These are phyloP conservation scores for Coenobita brevimanus DNA, from an alignment of 1,140 invertebrate genomes.

Conservation along the genomic window DNA sequence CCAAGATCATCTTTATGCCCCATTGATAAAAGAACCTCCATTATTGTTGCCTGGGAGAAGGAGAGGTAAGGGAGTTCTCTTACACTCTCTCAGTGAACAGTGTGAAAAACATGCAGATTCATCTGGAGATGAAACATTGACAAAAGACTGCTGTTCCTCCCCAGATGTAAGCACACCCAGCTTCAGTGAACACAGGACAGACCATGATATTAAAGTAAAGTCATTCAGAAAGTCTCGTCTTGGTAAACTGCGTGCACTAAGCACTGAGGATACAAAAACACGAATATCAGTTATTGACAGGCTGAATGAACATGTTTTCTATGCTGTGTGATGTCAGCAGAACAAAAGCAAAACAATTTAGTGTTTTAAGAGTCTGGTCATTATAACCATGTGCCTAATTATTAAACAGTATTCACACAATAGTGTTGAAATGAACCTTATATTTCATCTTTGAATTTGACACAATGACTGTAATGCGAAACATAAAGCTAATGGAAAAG, in stretches of 20 bases:
- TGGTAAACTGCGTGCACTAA: neutral
- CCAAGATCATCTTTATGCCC: neutral
- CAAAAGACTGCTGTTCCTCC: neutral
- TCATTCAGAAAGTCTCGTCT: constrained; percentile 21
- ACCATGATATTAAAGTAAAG: constrained; percentile 6
- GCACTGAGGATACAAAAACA: constrained; percentile 21
- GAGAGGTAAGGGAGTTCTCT: neutral
- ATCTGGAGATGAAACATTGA: constrained; percentile 14
- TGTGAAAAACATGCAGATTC: constrained; percentile 23
- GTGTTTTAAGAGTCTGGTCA: too few relatives aligned
- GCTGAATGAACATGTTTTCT: constrained; percentile 41
- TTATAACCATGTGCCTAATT: too few relatives aligned
- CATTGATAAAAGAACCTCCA: constrained; percentile 1
- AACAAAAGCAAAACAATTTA: neutral
- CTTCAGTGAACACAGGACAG: neutral
- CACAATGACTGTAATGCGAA: too few relatives aligned
- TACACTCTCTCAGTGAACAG: constrained; percentile 42
- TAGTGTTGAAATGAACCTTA: too few relatives aligned
- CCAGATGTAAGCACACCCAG: neutral
- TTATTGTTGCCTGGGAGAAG: neutral
- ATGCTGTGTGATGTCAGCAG: neutral
- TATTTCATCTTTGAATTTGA: too few relatives aligned
- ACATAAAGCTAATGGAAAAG: too few relatives aligned
- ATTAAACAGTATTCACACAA: too few relatives aligned
- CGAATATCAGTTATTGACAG: constrained; percentile 38